A percentile compares a stretch with the other conserved stretches of the same genome.
phyloP scores from a whole-genome alignment of 2,888 invertebrate genomes.

The Phanerotoma sp. region DNA sequence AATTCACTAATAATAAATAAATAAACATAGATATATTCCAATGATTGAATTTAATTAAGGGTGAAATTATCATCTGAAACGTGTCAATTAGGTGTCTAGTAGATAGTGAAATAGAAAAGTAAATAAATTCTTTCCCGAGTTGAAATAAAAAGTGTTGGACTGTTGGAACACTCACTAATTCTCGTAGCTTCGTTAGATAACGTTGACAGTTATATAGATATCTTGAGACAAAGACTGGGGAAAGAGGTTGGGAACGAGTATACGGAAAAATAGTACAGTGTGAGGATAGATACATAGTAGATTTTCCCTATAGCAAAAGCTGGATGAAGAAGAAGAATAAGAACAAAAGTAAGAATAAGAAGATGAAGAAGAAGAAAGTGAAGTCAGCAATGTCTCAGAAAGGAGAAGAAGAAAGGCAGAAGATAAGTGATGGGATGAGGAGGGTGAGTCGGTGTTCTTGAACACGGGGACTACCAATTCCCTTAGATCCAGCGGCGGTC shows the following conservation, averaged over 20 bases:
- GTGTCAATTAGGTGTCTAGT: slow-evolving; percentile 1
- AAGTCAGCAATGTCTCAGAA: slow-evolving; percentile 19
- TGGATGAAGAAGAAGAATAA: slow-evolving; percentile 7
- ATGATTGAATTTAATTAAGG: neutral
- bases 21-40: too few species aligned
- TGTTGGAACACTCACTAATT: slow-evolving; percentile 47
- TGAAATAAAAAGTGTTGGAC: slow-evolving; percentile 2
- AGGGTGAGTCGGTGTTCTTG: slow-evolving; percentile 24
- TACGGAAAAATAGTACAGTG: neutral
- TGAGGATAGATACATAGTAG: too few species aligned
- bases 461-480: slow-evolving; percentile 42
- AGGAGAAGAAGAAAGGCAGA: slow-evolving; percentile 21
- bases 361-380: slow-evolving; percentile 18
- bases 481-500: slow-evolving; percentile 41
- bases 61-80: neutral
- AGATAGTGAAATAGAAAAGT: neutral
- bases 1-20: too few species aligned
- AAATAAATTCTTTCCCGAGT: neutral
- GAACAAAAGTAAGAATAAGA: neutral
- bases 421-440: slow-evolving; percentile 12
- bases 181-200: slow-evolving; percentile 52
- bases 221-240: neutral
- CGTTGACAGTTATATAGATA: slow-evolving; percentile 25
- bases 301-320: too few species aligned
- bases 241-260: too few species aligned